phyloP scores from a whole-genome alignment of 2,113 vertebrate genomes.

The Rhinopomastus cyanomelas region DNA sequence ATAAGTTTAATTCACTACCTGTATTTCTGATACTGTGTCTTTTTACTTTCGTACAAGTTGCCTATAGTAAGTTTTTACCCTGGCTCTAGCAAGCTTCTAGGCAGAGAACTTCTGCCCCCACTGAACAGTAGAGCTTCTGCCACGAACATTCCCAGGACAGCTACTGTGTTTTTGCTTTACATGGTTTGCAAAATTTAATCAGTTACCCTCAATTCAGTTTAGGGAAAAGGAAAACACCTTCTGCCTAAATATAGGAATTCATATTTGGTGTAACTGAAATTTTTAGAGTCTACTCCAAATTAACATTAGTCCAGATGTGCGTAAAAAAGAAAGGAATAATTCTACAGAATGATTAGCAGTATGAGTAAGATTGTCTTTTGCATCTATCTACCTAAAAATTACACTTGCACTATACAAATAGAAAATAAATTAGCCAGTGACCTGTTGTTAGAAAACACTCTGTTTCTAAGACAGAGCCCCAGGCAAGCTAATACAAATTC shows the following conservation, averaged over 20 bases:
- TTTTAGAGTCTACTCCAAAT: not conserved
- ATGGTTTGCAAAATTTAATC: not conserved
- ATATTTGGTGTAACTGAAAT: not conserved
- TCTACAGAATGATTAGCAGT: not conserved
- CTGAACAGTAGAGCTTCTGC: not conserved
- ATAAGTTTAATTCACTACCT: not conserved
- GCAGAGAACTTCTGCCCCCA: not conserved
- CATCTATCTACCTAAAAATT: not conserved
- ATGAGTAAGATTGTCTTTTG: not conserved
- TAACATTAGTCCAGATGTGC: not conserved
- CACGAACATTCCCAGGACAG: not conserved
- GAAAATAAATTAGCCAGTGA: not conserved
- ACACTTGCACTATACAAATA: not conserved
- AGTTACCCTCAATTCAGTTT: not conserved
- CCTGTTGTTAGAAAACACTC: not conserved
- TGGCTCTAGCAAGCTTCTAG: not conserved
- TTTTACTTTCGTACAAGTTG: not conserved
- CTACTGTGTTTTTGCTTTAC: not conserved
- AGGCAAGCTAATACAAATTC: not conserved
- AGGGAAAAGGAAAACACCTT: accelerated
- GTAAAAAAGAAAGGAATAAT: not conserved
- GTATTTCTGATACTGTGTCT: not conserved
- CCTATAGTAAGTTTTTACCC: not conserved
- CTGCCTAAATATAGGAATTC: not conserved
- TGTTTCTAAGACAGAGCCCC: not conserved